Evolutionary conservation across 2,113 vertebrate genomes (phyloP).

Genomic region (Ceyx melanurus): DNA sequence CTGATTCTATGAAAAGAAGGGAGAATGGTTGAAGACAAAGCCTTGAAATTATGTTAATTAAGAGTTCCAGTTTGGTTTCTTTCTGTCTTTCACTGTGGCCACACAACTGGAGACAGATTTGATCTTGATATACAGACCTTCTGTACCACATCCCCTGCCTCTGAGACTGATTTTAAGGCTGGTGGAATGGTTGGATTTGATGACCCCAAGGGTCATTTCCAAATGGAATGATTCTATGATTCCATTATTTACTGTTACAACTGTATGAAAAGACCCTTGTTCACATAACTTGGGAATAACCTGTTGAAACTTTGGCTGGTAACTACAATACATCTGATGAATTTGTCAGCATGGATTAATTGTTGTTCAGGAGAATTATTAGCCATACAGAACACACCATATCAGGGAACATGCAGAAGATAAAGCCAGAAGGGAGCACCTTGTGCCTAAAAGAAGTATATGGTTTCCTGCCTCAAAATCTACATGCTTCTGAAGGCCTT

Average conservation of each 20-base stretch:
- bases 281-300: constrained; percentile 4
- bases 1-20: background rate
- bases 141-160: background rate
- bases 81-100: background rate
- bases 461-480: background rate
- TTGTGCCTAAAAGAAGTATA: background rate
- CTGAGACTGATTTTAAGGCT: background rate
- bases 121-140: background rate
- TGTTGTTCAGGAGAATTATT: constrained; percentile 12
- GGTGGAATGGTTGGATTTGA: background rate
- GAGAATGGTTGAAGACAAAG: background rate
- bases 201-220: too few relatives aligned
- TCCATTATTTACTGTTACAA: constrained; percentile 17
- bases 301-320: constrained; percentile 37
- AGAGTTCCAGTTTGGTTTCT: background rate
- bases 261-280: background rate
- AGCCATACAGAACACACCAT: background rate
- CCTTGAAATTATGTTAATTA: background rate
- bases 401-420: background rate
- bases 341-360: constrained; percentile 26
- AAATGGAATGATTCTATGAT: too few relatives aligned
- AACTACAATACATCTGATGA: constrained; percentile 16
- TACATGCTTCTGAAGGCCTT: background rate
- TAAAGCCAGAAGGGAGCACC: background rate
- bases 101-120: background rate